Evolutionary conservation across 2,797 vertebrate genomes (phyloP).

Genomic region (Leptatherina wallacei): DNA sequence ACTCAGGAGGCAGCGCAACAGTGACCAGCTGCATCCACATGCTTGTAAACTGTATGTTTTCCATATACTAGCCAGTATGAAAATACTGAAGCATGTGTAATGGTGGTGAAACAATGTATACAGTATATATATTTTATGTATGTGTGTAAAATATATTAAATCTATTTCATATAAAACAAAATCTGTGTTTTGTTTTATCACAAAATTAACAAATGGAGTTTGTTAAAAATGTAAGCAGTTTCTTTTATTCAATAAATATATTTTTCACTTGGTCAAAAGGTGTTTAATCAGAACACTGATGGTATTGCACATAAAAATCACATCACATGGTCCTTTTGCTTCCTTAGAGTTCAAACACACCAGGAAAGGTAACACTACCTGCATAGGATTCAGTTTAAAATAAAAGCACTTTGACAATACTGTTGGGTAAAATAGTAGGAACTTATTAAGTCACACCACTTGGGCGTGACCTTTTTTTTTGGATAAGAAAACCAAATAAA

Average conservation of each 20-base stretch:
- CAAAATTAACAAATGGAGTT: slow-evolving; percentile 7
- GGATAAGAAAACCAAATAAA: slow-evolving; percentile 4
- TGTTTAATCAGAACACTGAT: slow-evolving; percentile 51
- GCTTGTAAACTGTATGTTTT: slow-evolving; percentile 37
- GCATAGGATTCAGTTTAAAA: slow-evolving; percentile 38
- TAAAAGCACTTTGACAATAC: slow-evolving; percentile 26
- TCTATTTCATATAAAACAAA: slow-evolving; percentile 73
- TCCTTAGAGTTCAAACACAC: slow-evolving; percentile 28
- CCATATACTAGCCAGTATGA: slow-evolving; percentile 52
- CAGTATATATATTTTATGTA: slow-evolving; percentile 59
- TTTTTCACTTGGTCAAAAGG: slow-evolving; percentile 38
- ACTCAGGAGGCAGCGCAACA: slow-evolving; percentile 21
- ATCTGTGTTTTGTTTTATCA: slow-evolving; percentile 38
- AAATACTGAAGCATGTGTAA: slow-evolving; percentile 71
- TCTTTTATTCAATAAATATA: slow-evolving; percentile 76
- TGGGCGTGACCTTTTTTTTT: neutral
- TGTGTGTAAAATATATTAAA: slow-evolving; percentile 76
- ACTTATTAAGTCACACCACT: slow-evolving; percentile 21
- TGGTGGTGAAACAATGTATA: slow-evolving; percentile 72
- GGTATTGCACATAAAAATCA: slow-evolving; percentile 63
- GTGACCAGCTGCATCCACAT: slow-evolving; percentile 30
- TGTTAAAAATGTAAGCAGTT: slow-evolving; percentile 39
- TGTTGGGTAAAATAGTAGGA: slow-evolving; percentile 17
- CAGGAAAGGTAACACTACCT: slow-evolving; percentile 37
- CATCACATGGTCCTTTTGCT: slow-evolving; percentile 32